Percentiles rank a stretch among this genome's conserved stretches.
These are phyloP conservation scores for Acrossocheilus fasciatus DNA, from an alignment of 2,797 vertebrate genomes.

Conservation along the genomic window DNA sequence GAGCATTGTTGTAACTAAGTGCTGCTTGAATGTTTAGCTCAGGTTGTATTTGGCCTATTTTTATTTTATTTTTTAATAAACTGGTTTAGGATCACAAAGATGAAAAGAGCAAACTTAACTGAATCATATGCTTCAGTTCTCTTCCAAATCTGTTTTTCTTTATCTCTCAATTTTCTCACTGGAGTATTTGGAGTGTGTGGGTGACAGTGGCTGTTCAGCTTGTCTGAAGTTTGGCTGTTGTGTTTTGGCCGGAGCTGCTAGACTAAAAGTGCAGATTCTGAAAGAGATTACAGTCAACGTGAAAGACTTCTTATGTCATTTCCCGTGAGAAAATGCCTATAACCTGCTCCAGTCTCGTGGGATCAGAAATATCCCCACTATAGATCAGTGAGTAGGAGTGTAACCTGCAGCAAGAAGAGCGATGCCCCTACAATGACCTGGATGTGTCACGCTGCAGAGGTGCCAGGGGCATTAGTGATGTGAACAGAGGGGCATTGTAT, in stretches of 20 bases:
- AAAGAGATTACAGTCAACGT: slow-evolving; percentile 3
- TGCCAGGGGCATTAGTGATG: slow-evolving; percentile 12
- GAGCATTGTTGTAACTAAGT: neutral
- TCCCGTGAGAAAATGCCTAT: neutral
- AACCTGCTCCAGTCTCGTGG: neutral
- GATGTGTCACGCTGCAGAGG: neutral
- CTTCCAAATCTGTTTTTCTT: slow-evolving; percentile 13
- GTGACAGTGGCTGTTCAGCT: slow-evolving; percentile 37
- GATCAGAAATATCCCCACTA: neutral
- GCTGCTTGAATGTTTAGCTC: neutral
- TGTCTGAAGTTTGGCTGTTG: slow-evolving; percentile 51
- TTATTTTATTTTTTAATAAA: neutral
- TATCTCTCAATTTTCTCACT: slow-evolving; percentile 43
- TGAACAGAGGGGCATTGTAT: neutral
- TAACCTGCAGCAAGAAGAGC: slow-evolving; percentile 5
- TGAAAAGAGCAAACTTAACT: slow-evolving; percentile 49
- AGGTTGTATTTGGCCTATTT: neutral
- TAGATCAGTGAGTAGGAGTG: neutral
- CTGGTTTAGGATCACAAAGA: slow-evolving; percentile 1
- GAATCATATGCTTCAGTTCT: slow-evolving; percentile 13
- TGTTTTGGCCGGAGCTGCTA: slow-evolving; percentile 50
- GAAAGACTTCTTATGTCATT: slow-evolving; percentile 18
- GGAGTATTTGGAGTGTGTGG: slow-evolving; percentile 22
- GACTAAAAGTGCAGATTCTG: slow-evolving; percentile 53
- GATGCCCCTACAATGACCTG: slow-evolving; percentile 11